A percentile compares a stretch with the other conserved stretches of the same genome.
Evolutionary conservation across 1,140 invertebrate species (phyloP).

Genomic region (Lineus longissimus): DNA sequence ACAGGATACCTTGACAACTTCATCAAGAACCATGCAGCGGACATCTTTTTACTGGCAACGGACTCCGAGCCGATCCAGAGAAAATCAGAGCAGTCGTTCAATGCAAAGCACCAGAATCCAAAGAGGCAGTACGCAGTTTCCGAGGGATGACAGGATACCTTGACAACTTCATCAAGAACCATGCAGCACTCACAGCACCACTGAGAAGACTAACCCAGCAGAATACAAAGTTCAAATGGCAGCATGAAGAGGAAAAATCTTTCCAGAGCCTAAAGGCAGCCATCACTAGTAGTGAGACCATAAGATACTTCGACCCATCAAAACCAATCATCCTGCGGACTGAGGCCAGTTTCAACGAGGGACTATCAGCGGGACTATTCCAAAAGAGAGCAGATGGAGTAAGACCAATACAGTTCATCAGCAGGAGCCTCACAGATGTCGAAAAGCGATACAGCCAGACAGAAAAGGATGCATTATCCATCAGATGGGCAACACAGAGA

Average conservation of each 20-base stretch:
- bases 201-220: slow-evolving; percentile 25
- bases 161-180: slow-evolving; percentile 29
- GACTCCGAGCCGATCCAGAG: slow-evolving; percentile 21
- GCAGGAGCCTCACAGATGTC: slow-evolving; percentile 41
- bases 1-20: slow-evolving; percentile 31
- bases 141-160: slow-evolving; percentile 29
- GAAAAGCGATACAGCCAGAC: slow-evolving; percentile 50
- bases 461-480: slow-evolving; percentile 46
- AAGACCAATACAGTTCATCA: slow-evolving; percentile 44
- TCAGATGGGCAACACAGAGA: slow-evolving; percentile 21
- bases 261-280: slow-evolving; percentile 27
- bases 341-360: slow-evolving; percentile 53
- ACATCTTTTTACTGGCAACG: slow-evolving; percentile 14
- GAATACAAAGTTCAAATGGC: slow-evolving; percentile 22
- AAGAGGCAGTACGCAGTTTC: slow-evolving; percentile 25
- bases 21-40: slow-evolving; percentile 29
- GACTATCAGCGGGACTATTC: slow-evolving; percentile 49
- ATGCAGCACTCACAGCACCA: slow-evolving; percentile 24
- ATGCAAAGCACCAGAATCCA: slow-evolving; percentile 21
- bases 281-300: slow-evolving; percentile 15
- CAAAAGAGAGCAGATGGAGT: slow-evolving; percentile 19
- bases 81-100: slow-evolving; percentile 29
- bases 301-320: slow-evolving; percentile 20
- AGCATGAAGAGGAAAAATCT: slow-evolving; percentile 18
- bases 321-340: slow-evolving; percentile 42